Conservation (phyloP, 2,797 vertebrate genomes). For the Intellagama lesueurii region DNA sequence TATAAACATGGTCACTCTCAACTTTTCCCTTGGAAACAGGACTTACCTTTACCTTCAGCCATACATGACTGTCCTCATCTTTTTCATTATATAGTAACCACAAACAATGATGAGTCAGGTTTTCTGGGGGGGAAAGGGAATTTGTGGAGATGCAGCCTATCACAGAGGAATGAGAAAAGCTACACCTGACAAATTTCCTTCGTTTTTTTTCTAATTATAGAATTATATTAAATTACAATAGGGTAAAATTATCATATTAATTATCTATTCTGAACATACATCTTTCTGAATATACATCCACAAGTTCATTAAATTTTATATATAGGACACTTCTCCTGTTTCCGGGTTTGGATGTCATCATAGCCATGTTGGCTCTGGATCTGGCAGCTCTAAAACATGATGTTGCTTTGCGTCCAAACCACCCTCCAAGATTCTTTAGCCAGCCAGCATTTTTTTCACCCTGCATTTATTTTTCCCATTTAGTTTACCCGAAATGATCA, state of each 20-base stretch:
- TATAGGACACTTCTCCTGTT: neutral
- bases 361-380: no score
- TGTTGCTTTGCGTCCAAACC: no score
- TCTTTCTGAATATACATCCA: neutral
- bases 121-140: neutral
- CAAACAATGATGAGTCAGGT: neutral
- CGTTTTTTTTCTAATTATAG: neutral
- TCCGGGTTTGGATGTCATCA: no score
- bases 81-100: neutral
- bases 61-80: neutral
- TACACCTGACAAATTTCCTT: neutral
- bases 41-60: neutral
- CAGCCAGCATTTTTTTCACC: no score
- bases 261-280: neutral
- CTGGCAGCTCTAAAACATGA: no score
- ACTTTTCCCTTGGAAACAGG: no score
- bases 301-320: neutral
- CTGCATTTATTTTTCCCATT: no score
- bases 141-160: neutral
- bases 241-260: neutral
- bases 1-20: no score
- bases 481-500: no score
- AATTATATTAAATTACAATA: neutral
- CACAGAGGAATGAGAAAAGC: neutral
- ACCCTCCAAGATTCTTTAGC: no score